Evolutionary conservation across 2,797 vertebrate species (phyloP), one percentile per base, ranked within the genome.

Genomic region (Ctenosaura bakeri): DNA sequence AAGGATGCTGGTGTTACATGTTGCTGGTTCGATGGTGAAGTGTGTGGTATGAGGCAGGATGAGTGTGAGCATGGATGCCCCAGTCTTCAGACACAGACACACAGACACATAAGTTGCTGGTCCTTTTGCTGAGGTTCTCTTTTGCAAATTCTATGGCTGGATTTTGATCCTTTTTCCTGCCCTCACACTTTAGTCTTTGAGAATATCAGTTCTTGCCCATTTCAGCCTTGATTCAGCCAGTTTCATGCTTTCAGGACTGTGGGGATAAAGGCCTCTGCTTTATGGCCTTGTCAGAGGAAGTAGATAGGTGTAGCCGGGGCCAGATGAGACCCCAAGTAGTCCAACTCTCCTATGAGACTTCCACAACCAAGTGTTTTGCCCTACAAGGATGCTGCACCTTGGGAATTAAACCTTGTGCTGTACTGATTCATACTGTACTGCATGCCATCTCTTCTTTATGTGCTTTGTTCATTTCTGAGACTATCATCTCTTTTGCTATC

Each of bases 351-450:
- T 32, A 50, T 14, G 62, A 79, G 18, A 78, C 78, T 90, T 88
- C 86, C 62, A 78, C 4, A 5, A 4, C 26, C 81, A 78, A 69
- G 29, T 35, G 20, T 77, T 90, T 90, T 90, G 90, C 81, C 52
- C 73, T 79, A 84, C 14, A 87, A 86, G 73, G 93, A 94, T 95
- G 96, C 95, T 96, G 93, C 95, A 95, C 90, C 94, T 96, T 95
- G 89, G 87, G 3, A 92, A 91, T 84, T 76, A 56, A 88, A 79
- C 87, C 74, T 92, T 94, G 62, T 38, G 0, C 46, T 94, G 78
- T 79, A 13, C 22, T 74, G 69, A 56, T 86, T 64, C 82, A 81
- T 92, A 10, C 0, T 50, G 89, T 90, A 66, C 26, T 91, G 87
- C 89, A 85, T 95, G 91, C 90, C 88, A 56, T 86, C 74, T 74